These are phyloP conservation scores for Dexiosoma caninum DNA, from an alignment of 2,888 invertebrate species.

Conservation along the genomic window DNA sequence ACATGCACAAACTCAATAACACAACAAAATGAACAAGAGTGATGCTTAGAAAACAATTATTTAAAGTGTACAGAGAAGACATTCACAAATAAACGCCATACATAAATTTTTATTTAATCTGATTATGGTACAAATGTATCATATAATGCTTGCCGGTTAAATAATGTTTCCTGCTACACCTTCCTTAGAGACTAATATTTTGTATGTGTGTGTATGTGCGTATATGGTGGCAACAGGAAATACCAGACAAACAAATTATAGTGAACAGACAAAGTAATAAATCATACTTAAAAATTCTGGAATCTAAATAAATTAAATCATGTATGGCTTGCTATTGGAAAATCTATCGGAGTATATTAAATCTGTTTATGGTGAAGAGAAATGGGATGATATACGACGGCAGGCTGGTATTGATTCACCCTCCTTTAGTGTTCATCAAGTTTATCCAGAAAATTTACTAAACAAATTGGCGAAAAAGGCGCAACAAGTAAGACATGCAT, in stretches of 20 bases:
- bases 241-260: conserved; percentile 5
- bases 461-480: conserved; percentile 91
- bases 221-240: background rate
- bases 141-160: conserved; percentile 15
- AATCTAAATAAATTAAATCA: conserved; percentile 73
- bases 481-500: conserved; percentile 86
- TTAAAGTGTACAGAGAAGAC: background rate
- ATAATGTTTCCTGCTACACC: background rate
- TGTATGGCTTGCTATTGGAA: conserved; percentile 98
- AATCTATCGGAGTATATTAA: conserved; percentile 95
- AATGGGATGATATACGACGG: conserved; percentile 93
- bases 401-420: conserved; percentile 92
- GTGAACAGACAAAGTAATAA: background rate
- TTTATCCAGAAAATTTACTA: conserved; percentile 93
- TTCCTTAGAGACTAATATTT: background rate
- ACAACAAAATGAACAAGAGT: background rate
- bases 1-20: background rate
- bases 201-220: background rate
- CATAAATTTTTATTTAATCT: background rate
- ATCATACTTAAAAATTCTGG: background rate
- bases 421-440: conserved; percentile 93
- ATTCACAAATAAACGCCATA: background rate
- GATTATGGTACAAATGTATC: conserved; percentile 31
- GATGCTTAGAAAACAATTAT: conserved; percentile 31
- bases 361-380: conserved; percentile 94